Percentiles rank a stretch among this genome's conserved stretches.
Conservation (phyloP, 2,113 vertebrate genomes). For the Spermophilus dauricus region DNA sequence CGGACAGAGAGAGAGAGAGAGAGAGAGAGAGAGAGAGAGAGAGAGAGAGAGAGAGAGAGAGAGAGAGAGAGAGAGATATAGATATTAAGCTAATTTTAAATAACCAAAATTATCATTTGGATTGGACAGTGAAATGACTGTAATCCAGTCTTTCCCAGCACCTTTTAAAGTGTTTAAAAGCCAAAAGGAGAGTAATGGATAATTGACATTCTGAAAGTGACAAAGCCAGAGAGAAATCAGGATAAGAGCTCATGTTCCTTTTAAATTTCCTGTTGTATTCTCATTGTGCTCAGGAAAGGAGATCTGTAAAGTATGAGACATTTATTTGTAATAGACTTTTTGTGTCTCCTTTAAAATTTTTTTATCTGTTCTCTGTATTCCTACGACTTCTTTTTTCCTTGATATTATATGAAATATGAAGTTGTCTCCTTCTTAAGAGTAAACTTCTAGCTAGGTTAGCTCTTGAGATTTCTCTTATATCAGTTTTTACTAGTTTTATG, state of each 20-base stretch:
- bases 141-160: background rate
- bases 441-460: background rate
- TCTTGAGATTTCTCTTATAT: background rate
- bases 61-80: no score
- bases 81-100: background rate
- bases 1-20: no score
- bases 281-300: background rate
- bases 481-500: background rate
- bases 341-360: background rate
- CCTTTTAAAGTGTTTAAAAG: background rate
- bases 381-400: background rate
- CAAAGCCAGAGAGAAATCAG: background rate
- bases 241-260: background rate
- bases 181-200: background rate
- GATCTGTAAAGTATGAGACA: background rate
- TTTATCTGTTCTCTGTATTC: background rate
- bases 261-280: background rate
- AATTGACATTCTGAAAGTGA: background rate
- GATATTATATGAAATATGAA: background rate
- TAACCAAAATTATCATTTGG: slow-evolving; percentile 16
- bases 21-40: no score
- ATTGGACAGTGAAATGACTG: background rate
- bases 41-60: no score
- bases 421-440: background rate
- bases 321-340: slow-evolving; percentile 18